phyloP scores from a whole-genome alignment of 2,113 vertebrate genomes.

The Clarias magur region DNA sequence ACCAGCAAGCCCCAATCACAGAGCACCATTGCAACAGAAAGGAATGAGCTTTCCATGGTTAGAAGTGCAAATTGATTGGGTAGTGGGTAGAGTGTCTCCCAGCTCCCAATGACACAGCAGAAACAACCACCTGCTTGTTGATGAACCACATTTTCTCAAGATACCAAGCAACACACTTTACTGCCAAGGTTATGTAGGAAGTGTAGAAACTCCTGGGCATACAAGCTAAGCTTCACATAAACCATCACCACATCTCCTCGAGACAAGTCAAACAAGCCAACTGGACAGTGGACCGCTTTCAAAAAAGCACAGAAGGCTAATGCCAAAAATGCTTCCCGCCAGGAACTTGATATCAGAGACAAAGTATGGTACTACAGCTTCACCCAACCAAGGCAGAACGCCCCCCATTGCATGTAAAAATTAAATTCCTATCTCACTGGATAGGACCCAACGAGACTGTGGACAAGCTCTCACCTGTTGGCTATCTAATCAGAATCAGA shows the following conservation, averaged over 20 bases:
- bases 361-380: conserved; percentile 26
- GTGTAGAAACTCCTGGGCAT: conserved; percentile 23
- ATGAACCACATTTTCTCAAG: conserved; percentile 42
- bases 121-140: conserved; percentile 23
- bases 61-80: too few species aligned
- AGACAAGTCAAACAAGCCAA: too few species aligned
- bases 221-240: conserved; percentile 25
- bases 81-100: conserved; percentile 35
- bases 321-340: neutral
- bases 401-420: too few species aligned
- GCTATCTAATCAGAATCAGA: neutral
- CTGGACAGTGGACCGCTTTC: too few species aligned
- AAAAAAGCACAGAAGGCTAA: too few species aligned
- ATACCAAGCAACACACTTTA: neutral
- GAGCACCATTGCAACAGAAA: too few species aligned
- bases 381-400: neutral
- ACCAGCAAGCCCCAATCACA: too few species aligned
- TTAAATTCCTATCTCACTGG: conserved; percentile 1
- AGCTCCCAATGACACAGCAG: conserved; percentile 28
- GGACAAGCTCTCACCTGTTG: neutral
- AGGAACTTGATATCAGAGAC: neutral
- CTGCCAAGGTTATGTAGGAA: conserved; percentile 31
- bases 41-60: too few species aligned
- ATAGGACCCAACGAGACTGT: neutral
- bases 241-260: neutral